Percentiles rank a stretch among this genome's conserved stretches.
phyloP scores from a whole-genome alignment of 2,888 invertebrate genomes.

The Serripes groenlandicus region DNA sequence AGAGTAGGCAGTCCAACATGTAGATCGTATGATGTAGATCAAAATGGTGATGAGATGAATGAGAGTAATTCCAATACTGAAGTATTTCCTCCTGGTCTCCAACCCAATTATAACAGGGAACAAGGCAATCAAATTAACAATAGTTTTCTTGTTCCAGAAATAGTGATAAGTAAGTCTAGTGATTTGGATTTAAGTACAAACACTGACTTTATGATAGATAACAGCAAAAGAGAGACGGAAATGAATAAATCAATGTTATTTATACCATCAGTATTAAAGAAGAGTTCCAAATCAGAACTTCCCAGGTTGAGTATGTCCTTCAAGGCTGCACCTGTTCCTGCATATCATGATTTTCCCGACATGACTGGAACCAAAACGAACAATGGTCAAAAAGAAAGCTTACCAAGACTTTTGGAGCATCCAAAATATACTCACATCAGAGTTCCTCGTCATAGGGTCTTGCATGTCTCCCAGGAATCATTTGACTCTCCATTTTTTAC shows the following conservation, averaged over 20 bases:
- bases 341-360: background rate
- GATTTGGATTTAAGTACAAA: background rate
- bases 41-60: background rate
- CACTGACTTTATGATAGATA: background rate
- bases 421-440: constrained; percentile 64
- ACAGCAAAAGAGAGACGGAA: background rate
- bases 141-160: constrained; percentile 1
- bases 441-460: constrained; percentile 42
- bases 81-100: background rate
- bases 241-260: background rate
- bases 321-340: background rate
- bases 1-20: too few species aligned
- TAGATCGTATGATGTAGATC: background rate
- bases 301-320: background rate
- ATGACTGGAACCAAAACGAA: background rate
- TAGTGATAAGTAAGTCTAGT: constrained; percentile 4
- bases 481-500: constrained; percentile 52
- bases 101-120: too few species aligned
- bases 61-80: background rate
- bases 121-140: background rate
- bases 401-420: background rate
- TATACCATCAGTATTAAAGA: background rate
- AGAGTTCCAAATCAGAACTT: background rate
- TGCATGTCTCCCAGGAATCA: constrained; percentile 60
- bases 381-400: background rate